phyloP scores from a whole-genome alignment of 2,888 invertebrate species.

The Amaurobius ferox region DNA sequence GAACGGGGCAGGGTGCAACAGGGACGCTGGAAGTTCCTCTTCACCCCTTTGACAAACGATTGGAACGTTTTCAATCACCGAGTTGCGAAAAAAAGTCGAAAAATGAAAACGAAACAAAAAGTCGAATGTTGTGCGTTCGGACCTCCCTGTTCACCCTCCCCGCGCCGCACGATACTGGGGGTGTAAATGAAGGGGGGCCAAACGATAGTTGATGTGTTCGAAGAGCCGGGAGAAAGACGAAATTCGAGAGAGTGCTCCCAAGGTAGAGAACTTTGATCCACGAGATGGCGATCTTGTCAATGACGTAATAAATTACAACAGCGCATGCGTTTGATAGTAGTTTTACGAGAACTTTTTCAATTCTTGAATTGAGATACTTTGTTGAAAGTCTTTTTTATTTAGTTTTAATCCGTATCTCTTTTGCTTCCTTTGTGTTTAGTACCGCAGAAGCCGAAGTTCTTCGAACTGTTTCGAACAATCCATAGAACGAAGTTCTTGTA shows the following conservation, averaged over 20 bases:
- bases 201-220: conserved; percentile 55
- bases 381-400: background rate
- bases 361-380: background rate
- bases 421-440: background rate
- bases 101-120: background rate
- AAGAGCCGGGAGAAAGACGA: conserved; percentile 43
- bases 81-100: background rate
- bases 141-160: conserved; percentile 57
- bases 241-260: background rate
- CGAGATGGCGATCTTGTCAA: conserved; percentile 24
- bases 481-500: too few species aligned
- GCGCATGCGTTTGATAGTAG: conserved; percentile 7
- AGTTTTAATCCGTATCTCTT: background rate
- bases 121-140: conserved; percentile 39
- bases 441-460: too few species aligned
- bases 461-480: too few species aligned
- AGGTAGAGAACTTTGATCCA: background rate
- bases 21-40: conserved; percentile 32
- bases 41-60: conserved; percentile 13
- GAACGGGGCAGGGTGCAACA: conserved; percentile 62
- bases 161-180: conserved; percentile 35
- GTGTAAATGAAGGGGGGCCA: conserved; percentile 48
- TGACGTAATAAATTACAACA: conserved; percentile 32
- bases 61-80: conserved; percentile 8
- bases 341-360: conserved; percentile 11